These are phyloP conservation scores for Larimichthys crocea DNA, from an alignment of 2,113 vertebrate genomes.

Conservation along the genomic window DNA sequence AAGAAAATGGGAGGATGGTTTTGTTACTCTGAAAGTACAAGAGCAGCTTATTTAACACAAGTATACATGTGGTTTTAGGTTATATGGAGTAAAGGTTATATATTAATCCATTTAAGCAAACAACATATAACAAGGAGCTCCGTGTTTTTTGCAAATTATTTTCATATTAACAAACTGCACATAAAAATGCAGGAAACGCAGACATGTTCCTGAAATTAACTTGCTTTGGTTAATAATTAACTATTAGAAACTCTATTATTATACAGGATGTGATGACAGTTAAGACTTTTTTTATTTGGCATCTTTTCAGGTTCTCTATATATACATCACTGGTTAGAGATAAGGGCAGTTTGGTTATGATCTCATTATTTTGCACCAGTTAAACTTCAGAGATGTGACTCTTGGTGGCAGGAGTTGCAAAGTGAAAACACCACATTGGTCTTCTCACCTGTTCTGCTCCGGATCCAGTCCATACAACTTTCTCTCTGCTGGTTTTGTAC, in stretches of 20 bases:
- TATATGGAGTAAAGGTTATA: background rate
- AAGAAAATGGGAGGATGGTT: background rate
- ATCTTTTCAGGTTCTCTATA: no score
- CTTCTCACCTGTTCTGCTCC: background rate
- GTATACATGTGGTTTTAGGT: no score
- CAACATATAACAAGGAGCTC: background rate
- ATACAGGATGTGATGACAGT: background rate
- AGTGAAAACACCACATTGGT: no score
- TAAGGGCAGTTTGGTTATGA: no score
- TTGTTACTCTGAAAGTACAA: background rate
- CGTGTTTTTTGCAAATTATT: conserved; percentile 2
- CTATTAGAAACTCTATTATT: background rate
- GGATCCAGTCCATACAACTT: background rate
- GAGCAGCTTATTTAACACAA: background rate
- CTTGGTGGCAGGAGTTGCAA: no score
- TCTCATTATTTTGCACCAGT: no score
- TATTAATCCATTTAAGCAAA: background rate
- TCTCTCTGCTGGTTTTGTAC: background rate
- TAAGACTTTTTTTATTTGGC: no score
- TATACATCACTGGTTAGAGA: no score
- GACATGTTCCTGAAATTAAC: background rate
- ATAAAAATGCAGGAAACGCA: background rate
- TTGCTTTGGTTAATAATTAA: background rate
- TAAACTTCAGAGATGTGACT: background rate
- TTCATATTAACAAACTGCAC: background rate